A percentile compares a stretch with the other conserved stretches of the same genome.
Conservation (phyloP, 2,113 vertebrate species). For the Nibea albiflora region DNA sequence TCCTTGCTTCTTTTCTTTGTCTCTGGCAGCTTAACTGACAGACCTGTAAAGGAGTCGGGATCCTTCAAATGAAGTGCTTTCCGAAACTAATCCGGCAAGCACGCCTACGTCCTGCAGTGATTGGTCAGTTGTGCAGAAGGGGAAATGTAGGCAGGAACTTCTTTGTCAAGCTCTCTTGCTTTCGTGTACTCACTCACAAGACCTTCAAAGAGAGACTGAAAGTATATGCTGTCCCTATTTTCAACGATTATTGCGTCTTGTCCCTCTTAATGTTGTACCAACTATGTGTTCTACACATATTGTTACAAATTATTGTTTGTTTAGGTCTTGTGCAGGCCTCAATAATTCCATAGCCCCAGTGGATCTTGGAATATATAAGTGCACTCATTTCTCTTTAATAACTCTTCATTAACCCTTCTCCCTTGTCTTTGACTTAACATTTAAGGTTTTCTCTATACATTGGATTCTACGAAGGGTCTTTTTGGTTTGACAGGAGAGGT, state of each 20-base stretch:
- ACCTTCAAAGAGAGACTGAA: background rate
- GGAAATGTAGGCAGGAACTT: background rate
- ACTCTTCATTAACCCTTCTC: slow-evolving; percentile 1
- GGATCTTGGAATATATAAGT: background rate
- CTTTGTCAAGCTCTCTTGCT: background rate
- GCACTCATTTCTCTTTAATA: background rate
- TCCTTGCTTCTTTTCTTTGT: background rate
- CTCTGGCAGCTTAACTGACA: background rate
- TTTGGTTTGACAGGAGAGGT: slow-evolving; percentile 99
- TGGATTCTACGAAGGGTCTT: slow-evolving; percentile 99
- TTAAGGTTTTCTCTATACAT: slow-evolving; percentile 85
- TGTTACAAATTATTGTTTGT: background rate
- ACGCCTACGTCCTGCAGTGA: background rate
- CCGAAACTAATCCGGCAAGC: background rate
- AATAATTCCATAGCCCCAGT: background rate
- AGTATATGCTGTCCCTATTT: background rate
- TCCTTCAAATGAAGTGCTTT: background rate
- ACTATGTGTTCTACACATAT: background rate
- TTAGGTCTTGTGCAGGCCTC: background rate
- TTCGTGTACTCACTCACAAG: background rate
- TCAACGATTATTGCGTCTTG: slow-evolving; percentile 19
- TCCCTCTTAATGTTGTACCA: background rate
- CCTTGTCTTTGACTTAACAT: background rate
- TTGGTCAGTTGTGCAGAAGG: background rate
- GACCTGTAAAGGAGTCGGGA: background rate